Base-by-base conservation (phyloP, 2,888 invertebrate genomes). In the Panorpa germanica region DNA sequence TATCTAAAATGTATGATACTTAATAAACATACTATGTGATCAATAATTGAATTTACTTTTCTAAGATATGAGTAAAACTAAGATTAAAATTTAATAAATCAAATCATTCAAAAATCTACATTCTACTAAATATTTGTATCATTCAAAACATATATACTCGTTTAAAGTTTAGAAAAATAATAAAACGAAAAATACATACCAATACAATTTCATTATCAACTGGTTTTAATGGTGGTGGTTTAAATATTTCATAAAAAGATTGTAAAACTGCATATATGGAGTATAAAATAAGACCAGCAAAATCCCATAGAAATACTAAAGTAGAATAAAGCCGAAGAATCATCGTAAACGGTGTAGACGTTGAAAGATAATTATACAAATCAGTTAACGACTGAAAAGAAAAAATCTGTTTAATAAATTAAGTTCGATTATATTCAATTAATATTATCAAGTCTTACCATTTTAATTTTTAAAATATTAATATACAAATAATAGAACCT, bases 121-220 rank as follows among this genome's bases (percentile, higher is more conserved):
- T n/a, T n/a, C n/a, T n/a, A n/a, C n/a, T n/a, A n/a, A n/a, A n/a
- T n/a, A n/a, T n/a, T n/a, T n/a, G n/a, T n/a, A n/a, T n/a, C n/a
- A n/a, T n/a, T n/a, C n/a, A n/a, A n/a, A n/a, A n/a, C n/a, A n/a
- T n/a, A n/a, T n/a, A n/a, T n/a, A n/a, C n/a, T n/a, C n/a, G n/a
- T n/a, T n/a, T n/a, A n/a, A n/a, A n/a, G n/a, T n/a, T n/a, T n/a
- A n/a, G n/a, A n/a, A n/a, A n/a, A n/a, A n/a, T n/a, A n/a, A n/a
- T n/a, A n/a, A n/a, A 28, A 21, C 11, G 18, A 23, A 24, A 25
- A 15, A 17, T 33, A 39, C 51, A 54, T 54, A 68, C 67, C 54
- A 77, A 51, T 14, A 67, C 72, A 17, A 65, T 60, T 52, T 76
- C 69, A 35, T 62, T 57, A 33, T 53, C 48, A 2, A 77, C 52